Base-by-base conservation (phyloP, 2,888 invertebrate genomes). In the Erebia palarica region DNA sequence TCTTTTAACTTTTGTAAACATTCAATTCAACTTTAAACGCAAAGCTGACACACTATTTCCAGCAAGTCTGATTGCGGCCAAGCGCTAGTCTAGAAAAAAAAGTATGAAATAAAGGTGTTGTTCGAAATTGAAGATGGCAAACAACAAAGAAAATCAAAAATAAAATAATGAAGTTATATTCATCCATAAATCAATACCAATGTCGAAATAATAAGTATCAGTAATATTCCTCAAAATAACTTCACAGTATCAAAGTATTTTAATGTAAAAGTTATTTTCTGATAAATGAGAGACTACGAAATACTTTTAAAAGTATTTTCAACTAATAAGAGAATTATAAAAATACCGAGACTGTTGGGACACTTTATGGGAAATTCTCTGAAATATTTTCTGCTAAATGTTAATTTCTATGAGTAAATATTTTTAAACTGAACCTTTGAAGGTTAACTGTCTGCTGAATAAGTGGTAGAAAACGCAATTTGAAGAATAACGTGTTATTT, bases 301-400 rank as follows among this genome's bases (percentile, higher is more conserved):
- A 60, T 60, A 44, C 16, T 60, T 60, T 10, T 16, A 16, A 44
- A 60, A 60, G 42, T 42, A 60, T 44, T 60, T 60, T n/a, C n/a
- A 16, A 42, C 42, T 42, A 60, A 53, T 55, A 55, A 9, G 60
- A 60, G 44, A 42, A 44, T 60, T 44, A 11, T 14, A 27, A 14
- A 9, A 42, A 60, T 10, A 16, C 14, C 58, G 55, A 10, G 14
- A 16, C n/a, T 42, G 16, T 60, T 42, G 10, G n/a, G 10, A 60
- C 11, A 60, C 44, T 44, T 60, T 60, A 60, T 60, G 42, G 44
- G 16, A 42, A 36, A 42, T 42, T 60, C 42, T 42, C 16, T 16
- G 4, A 42, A 42, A 60, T 44, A 3, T 60, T n/a, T 16, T 27
- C 16, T 60, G 16, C 3, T 60, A 55, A 18, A 55, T 18, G 55